Evolutionary conservation across 2,113 vertebrate species (phyloP).

Genomic region (Psophia crepitans): DNA sequence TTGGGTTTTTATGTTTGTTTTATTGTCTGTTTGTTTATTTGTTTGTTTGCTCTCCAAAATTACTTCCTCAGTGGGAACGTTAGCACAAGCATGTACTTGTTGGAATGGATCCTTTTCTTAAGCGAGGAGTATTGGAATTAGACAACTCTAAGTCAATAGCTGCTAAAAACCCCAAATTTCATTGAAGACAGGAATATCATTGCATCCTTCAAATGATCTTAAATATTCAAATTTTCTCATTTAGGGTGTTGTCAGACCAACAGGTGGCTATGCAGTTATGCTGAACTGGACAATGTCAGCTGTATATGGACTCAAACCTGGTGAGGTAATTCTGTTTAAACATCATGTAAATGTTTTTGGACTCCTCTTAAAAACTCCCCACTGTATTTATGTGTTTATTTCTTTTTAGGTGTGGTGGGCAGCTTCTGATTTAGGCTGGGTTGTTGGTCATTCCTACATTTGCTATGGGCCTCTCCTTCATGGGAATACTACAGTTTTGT

Average conservation of each 20-base stretch:
- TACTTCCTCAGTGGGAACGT: neutral
- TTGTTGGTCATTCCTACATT: conserved; percentile 97
- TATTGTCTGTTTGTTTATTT: neutral
- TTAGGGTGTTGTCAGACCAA: conserved; percentile 90
- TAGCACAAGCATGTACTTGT: neutral
- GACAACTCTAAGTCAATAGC: neutral
- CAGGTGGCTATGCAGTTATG: conserved; percentile 94
- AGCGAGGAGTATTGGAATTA: neutral
- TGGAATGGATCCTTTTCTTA: neutral
- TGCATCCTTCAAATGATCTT: neutral
- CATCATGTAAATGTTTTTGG: neutral
- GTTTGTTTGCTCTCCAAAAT: neutral
- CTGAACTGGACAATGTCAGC: conserved; percentile 97
- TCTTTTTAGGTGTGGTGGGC: conserved; percentile 94
- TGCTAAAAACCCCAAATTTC: neutral
- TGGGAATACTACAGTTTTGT: conserved; percentile 91
- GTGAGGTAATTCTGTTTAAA: conserved; percentile 83
- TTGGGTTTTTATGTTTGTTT: neutral
- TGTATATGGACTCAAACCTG: conserved; percentile 88
- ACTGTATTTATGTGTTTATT: neutral
- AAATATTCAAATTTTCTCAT: conserved; percentile 6
- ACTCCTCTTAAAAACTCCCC: neutral
- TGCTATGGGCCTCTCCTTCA: conserved; percentile 95
- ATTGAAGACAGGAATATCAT: neutral
- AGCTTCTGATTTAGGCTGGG: conserved; percentile 97